These are phyloP conservation scores for Pangasius larnaudii DNA, from an alignment of 2,797 vertebrate species.

Conservation along the genomic window DNA sequence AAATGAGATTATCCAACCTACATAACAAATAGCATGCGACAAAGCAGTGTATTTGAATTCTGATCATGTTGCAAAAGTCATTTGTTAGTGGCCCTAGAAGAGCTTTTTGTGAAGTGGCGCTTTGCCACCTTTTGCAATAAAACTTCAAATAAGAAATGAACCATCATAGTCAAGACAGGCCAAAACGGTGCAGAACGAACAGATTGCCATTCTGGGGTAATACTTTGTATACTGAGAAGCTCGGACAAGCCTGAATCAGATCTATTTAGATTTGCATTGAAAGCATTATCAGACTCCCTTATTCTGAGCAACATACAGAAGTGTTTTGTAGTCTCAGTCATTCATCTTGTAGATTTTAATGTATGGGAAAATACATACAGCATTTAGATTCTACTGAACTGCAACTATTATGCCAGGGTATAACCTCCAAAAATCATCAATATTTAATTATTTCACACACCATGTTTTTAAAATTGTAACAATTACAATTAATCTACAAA, in stretches of 20 bases:
- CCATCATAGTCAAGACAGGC: slow-evolving; percentile 55
- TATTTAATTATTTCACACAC: neutral
- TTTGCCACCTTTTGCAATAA: slow-evolving; percentile 33
- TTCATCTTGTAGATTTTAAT: neutral
- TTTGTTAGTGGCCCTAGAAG: slow-evolving; percentile 38
- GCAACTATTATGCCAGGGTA: neutral
- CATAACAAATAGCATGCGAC: slow-evolving; percentile 27
- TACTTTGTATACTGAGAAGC: neutral
- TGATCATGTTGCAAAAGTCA: slow-evolving; percentile 21
- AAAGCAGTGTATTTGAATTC: slow-evolving; percentile 29
- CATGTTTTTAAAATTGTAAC: neutral
- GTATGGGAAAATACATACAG: neutral
- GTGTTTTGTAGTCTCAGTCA: neutral
- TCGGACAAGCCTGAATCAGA: slow-evolving; percentile 72
- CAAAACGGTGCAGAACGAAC: slow-evolving; percentile 59
- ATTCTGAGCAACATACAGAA: neutral
- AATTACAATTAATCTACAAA: neutral
- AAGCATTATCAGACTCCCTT: neutral
- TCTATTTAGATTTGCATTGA: neutral
- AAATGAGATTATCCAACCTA: slow-evolving; percentile 14
- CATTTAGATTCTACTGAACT: neutral
- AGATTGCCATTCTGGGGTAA: slow-evolving; percentile 81
- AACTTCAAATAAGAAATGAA: slow-evolving; percentile 62
- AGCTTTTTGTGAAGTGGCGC: slow-evolving; percentile 35
- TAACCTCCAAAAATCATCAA: neutral